Conservation (phyloP, 2,888 invertebrate species). For the Unio delphinus region DNA sequence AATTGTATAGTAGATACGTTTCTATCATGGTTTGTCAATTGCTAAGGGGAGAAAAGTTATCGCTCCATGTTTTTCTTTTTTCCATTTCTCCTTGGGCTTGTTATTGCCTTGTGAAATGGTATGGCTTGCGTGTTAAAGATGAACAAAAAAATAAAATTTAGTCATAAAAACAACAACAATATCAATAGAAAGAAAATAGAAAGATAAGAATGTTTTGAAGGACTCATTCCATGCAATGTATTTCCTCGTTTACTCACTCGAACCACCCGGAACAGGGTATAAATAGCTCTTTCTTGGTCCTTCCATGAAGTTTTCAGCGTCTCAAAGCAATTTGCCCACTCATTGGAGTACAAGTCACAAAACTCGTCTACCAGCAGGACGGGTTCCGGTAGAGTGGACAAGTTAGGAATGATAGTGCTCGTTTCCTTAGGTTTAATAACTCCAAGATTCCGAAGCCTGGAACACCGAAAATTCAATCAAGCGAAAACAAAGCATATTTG, state of each 20-base stretch:
- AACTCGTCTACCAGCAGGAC: conserved; percentile 24
- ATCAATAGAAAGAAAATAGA: no score
- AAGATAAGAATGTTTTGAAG: no score
- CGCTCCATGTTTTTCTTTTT: no score
- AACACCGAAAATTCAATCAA: background rate
- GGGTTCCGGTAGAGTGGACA: conserved; percentile 19
- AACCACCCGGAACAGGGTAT: conserved; percentile 23
- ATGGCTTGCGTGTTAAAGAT: no score
- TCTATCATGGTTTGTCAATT: no score
- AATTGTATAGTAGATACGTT: no score
- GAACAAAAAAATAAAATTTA: no score
- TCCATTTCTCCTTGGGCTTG: no score
- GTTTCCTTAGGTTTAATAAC: background rate
- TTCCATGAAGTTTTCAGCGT: conserved; percentile 19
- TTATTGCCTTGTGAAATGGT: no score
- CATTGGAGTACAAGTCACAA: conserved; percentile 25
- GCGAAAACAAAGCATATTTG: background rate
- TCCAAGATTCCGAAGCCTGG: conserved; percentile 1
- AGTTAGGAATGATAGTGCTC: conserved; percentile 8
- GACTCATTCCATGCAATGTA: no score
- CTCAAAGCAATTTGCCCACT: conserved; percentile 26
- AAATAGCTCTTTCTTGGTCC: conserved; percentile 18
- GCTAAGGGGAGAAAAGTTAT: no score
- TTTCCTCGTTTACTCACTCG: conserved; percentile 10
- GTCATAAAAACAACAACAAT: no score